Percentiles rank a stretch among this genome's conserved stretches.
Conservation (phyloP, 2,797 vertebrate genomes). For the Neostethus bicornis region DNA sequence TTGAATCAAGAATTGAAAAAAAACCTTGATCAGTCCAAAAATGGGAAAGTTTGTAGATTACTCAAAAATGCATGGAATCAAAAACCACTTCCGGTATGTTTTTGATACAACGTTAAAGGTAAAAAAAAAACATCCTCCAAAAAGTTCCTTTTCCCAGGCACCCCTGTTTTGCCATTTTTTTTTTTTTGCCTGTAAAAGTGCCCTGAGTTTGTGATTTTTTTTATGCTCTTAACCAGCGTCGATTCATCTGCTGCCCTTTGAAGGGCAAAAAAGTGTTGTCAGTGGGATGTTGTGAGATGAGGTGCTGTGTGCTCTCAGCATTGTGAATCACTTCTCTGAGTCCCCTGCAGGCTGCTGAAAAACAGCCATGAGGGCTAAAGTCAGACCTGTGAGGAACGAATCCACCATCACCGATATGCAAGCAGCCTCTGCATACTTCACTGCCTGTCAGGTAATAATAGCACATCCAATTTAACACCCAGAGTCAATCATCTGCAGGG, state of each 20-base stretch:
- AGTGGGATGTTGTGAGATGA: constrained; percentile 48
- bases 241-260: constrained; percentile 62
- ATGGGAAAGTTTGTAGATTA: no score
- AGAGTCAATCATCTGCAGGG: neutral
- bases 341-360: constrained; percentile 35
- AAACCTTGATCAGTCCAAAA: no score
- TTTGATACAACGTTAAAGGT: no score
- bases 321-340: constrained; percentile 52
- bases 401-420: constrained; percentile 4
- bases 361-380: neutral
- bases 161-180: neutral
- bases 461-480: neutral
- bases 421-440: neutral
- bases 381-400: constrained; percentile 25
- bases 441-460: constrained; percentile 11
- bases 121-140: neutral
- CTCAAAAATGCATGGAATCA: no score
- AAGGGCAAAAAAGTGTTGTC: constrained; percentile 48
- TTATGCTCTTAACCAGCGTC: constrained; percentile 24
- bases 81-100: no score
- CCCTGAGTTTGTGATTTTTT: constrained; percentile 15
- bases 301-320: constrained; percentile 30
- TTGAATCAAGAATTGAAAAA: no score
- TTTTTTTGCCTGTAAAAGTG: constrained; percentile 6
- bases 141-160: constrained; percentile 8